phyloP scores from a whole-genome alignment of 2,797 vertebrate genomes.

The Picus viridis region DNA sequence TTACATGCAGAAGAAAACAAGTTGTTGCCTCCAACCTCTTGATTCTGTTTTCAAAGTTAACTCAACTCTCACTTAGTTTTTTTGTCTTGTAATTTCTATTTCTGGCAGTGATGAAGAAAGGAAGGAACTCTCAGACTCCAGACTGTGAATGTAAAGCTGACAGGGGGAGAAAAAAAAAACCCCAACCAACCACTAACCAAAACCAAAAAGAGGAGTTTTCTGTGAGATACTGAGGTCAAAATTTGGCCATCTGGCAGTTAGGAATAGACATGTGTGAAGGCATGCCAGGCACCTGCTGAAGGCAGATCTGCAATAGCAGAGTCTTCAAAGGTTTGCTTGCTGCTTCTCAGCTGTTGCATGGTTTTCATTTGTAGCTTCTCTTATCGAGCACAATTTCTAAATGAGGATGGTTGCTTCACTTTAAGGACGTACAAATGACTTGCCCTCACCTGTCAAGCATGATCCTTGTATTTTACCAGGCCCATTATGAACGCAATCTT shows the following conservation, averaged over 20 bases:
- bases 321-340: conserved; percentile 39
- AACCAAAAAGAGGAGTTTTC: not conserved
- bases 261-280: conserved; percentile 46
- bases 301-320: conserved; percentile 25
- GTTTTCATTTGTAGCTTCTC: conserved; percentile 78
- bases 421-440: conserved; percentile 88
- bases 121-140: conserved; percentile 18
- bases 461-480: conserved; percentile 91
- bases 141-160: conserved; percentile 21
- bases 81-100: conserved; percentile 17
- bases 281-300: conserved; percentile 50
- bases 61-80: not conserved
- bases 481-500: conserved; percentile 94
- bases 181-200: too few relatives aligned
- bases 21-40: not conserved
- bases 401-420: conserved; percentile 80
- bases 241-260: conserved; percentile 56
- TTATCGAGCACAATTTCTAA: conserved; percentile 76
- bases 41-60: conserved; percentile 25
- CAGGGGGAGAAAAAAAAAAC: not conserved
- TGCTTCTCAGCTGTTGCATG: not conserved
- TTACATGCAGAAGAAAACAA: not conserved
- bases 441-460: conserved; percentile 91
- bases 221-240: conserved; percentile 35
- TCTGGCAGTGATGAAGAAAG: not conserved